Evolutionary conservation across 2,113 vertebrate genomes (phyloP), one percentile per base, ranked within the genome.

Genomic region (Prinia subflava): DNA sequence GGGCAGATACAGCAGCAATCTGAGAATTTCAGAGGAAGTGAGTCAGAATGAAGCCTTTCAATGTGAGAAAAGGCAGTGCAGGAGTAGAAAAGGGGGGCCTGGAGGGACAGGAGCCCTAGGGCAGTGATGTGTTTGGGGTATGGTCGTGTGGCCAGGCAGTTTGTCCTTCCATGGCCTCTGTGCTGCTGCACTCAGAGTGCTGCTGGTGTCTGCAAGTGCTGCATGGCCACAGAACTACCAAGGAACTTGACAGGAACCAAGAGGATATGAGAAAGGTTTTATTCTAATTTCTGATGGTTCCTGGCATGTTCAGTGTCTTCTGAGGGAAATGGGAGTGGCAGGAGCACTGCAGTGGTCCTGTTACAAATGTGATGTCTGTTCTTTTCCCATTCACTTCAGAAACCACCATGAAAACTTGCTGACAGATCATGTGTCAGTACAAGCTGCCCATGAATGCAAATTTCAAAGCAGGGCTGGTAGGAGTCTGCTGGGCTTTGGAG

Each of bases 1-100:
- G 65, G 83, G 69, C 95, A 95, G 88, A 95, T 93, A 57, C 41
- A 94, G 95, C 86, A 95, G 92, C 92, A 93, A 93, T 93, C 90
- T 84, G 88, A 96, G 86, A 82, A 37, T 76, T 89, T 70, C 21
- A 53, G 79, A 82, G 93, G 92, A 96, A 96, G 73, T 89, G 80
- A 97, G 60, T 95, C 95, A 96, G 83, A 93, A 46, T 0, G 0
- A 89, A 84, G 70, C 37, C 57, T 76, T 90, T 75, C 0, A 4
- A 21, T 3, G 3, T 55, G 81, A 76, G 89, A 92, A 89, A 86
- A 81, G 76, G 52, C 59, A 83, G 59, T 25, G 47, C n/a, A 77
- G 73, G 33, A 83, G 42, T 44, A 68, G 69, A 65, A 71, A 2
- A 63, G 44, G 42, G n/a, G 79, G 41, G 60, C 44, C 22, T 25